Base-by-base conservation (phyloP, 92 coral and sea anemone species). In the Chrysogorgia sp. region DNA sequence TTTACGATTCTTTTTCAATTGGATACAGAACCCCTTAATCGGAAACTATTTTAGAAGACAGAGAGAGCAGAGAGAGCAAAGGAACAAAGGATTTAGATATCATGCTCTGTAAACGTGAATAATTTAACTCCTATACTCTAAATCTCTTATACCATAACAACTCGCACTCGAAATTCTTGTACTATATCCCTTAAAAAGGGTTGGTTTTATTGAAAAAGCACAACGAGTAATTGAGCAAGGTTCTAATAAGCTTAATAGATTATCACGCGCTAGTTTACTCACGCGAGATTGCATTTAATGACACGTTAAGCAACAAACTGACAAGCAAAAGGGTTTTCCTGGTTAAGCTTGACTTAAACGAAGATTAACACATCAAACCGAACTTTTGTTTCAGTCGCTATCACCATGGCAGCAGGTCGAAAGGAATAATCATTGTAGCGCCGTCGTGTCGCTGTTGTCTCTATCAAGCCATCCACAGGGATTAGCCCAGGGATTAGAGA, bases 401-500 rank as follows among this genome's bases (percentile, higher is more conserved):
- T 65, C 55, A 69, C 60, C 59, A 47, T 23, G 33, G 30, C 55
- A 21, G 32, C 75, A 21, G 10, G 19, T 58, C 13, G 9, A 3
- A 58, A 22, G 19, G 63, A 10, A 49, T 49, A 69, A 69, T 69
- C 1, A 60, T 5, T 0, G 6, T 12, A 43, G 76, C 76, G 76
- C 76, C 76, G 34, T 14, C 25, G n/a, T 25, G 76, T 69, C 76
- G 50, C 30, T 69, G 76, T 55, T 32, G 57, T 69, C 76, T 31
- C 76, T 69, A 69, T 69, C 49, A 41, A 69, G 55, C 76, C 48
- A 69, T 69, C 76, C 76, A 14, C n/a, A 33, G n/a, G 60, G 76
- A 69, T 69, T 69, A 69, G 60, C 37, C 31, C 32, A 15, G 1
- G 76, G 76, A 69, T 69, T 45, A 69, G 34, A 32, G 28, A 41